These are phyloP conservation scores for Apotomis capreana DNA, from an alignment of 2,888 invertebrate species.

Conservation along the genomic window DNA sequence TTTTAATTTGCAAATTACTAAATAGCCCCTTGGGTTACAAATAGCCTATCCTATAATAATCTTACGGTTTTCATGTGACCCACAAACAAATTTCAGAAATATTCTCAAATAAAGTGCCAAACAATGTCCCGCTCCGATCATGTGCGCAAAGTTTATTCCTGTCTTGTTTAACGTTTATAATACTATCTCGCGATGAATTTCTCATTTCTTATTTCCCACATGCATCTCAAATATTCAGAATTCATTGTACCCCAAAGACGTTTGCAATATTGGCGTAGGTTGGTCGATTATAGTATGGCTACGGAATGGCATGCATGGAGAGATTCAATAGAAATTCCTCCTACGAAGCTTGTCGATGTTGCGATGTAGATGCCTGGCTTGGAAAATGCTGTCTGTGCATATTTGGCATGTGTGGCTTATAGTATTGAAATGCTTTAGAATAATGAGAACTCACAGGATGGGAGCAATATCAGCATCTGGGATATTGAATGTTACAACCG, in stretches of 20 bases:
- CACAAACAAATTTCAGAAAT: not conserved
- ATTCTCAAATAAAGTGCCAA: not conserved
- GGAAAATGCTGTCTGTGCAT: conserved; percentile 28
- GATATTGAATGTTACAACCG: not conserved
- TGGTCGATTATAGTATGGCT: conserved; percentile 27
- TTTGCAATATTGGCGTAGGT: conserved; percentile 28
- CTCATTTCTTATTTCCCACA: not conserved
- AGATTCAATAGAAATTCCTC: conserved; percentile 32
- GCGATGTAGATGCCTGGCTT: conserved; percentile 26
- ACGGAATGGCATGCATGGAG: conserved; percentile 33
- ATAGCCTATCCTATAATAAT: too few relatives aligned
- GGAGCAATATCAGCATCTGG: not conserved
- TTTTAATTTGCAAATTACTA: too few relatives aligned
- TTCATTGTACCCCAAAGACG: conserved; percentile 29
- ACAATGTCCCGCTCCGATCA: not conserved
- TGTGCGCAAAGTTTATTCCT: not conserved
- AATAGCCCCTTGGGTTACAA: too few relatives aligned
- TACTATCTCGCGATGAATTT: not conserved
- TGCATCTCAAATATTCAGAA: conserved; percentile 17
- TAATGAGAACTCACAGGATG: not conserved
- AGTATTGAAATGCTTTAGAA: conserved; percentile 30
- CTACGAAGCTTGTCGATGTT: conserved; percentile 24
- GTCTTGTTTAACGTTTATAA: not conserved
- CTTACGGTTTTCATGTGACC: too few relatives aligned
- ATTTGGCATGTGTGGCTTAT: conserved; percentile 22